Evolutionary conservation across 2,113 vertebrate genomes (phyloP).

Genomic region (Pardalotus punctatus): DNA sequence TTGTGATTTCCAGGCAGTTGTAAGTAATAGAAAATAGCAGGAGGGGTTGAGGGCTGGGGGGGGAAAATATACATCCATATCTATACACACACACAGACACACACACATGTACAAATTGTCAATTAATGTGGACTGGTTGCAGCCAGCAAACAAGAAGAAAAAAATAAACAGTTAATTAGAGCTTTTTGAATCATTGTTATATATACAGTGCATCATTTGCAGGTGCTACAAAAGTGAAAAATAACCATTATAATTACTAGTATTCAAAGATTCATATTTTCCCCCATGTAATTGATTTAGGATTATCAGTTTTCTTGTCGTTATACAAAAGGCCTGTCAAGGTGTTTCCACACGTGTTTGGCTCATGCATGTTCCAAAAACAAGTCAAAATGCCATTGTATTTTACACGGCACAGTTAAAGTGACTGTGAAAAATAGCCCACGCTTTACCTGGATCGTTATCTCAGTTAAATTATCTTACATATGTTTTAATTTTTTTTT

Average conservation of each 20-base stretch:
- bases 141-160: slow-evolving; percentile 75
- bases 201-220: slow-evolving; percentile 81
- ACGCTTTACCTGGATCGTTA: slow-evolving; percentile 84
- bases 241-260: slow-evolving; percentile 99
- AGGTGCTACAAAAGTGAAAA: slow-evolving; percentile 98
- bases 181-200: slow-evolving; percentile 82
- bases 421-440: slow-evolving; percentile 74
- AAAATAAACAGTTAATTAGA: slow-evolving; percentile 83
- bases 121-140: slow-evolving; percentile 79
- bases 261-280: slow-evolving; percentile 97
- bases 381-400: slow-evolving; percentile 78
- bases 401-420: slow-evolving; percentile 69
- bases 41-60: accelerated
- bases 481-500: slow-evolving; percentile 72
- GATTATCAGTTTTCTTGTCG: slow-evolving; percentile 95
- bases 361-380: slow-evolving; percentile 83
- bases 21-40: slow-evolving; percentile 66
- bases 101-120: slow-evolving; percentile 69
- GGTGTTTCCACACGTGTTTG: slow-evolving; percentile 83
- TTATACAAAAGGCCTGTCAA: slow-evolving; percentile 89
- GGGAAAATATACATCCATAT: slow-evolving; percentile 63
- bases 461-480: slow-evolving; percentile 83
- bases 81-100: neutral
- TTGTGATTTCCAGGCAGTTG: slow-evolving; percentile 47
- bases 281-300: slow-evolving; percentile 85